These are phyloP conservation scores for Echeneis naucrates DNA, from an alignment of 2,797 vertebrate species.

Conservation along the genomic window DNA sequence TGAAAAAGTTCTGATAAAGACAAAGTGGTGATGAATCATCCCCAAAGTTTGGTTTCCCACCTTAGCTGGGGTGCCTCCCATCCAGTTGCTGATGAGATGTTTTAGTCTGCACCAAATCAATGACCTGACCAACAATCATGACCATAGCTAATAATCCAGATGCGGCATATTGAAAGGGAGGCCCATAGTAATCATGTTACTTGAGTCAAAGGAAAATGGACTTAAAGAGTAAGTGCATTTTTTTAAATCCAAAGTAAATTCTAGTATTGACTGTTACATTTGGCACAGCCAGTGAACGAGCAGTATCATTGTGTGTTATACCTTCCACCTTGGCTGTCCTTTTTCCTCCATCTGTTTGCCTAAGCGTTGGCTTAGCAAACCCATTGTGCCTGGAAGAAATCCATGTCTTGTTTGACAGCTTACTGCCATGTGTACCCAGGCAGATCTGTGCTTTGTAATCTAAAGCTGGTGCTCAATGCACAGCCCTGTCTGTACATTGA, in stretches of 20 bases:
- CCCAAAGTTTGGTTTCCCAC: too few species aligned
- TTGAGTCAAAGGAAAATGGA: neutral
- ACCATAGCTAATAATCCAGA: neutral
- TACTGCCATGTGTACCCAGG: constrained; percentile 71
- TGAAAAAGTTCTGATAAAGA: too few species aligned
- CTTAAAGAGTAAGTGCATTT: neutral
- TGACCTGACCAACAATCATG: neutral
- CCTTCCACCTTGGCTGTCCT: constrained; percentile 60
- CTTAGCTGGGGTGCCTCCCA: too few species aligned
- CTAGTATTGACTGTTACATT: neutral
- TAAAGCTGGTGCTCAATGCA: constrained; percentile 72
- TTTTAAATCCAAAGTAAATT: neutral
- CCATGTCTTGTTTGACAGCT: constrained; percentile 75
- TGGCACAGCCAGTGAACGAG: neutral
- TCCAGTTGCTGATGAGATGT: too few species aligned
- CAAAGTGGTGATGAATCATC: neutral
- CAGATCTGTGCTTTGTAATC: constrained; percentile 77
- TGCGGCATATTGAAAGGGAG: neutral
- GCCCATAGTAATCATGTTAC: too few species aligned
- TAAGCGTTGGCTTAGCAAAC: constrained; percentile 68
- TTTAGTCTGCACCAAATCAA: neutral
- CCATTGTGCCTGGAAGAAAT: constrained; percentile 66
- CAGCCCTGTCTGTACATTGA: constrained; percentile 70
- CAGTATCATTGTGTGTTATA: constrained; percentile 25
- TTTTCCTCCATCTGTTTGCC: constrained; percentile 70